Conservation (phyloP, 2,888 invertebrate genomes). For the Brenthis ino region DNA sequence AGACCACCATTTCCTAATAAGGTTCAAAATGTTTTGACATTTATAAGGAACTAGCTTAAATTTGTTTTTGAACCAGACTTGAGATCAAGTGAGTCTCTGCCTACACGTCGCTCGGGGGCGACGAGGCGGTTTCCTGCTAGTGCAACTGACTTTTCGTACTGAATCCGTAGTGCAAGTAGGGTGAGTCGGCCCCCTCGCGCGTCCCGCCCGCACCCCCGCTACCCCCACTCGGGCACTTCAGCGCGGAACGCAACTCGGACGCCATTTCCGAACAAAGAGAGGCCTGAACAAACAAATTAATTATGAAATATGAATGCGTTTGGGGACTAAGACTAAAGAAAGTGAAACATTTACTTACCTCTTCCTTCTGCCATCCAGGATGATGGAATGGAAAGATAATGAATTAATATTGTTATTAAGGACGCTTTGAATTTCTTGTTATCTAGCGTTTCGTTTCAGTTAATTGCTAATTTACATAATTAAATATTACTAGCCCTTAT, state of each 20-base stretch:
- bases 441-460: slow-evolving; percentile 3
- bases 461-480: neutral
- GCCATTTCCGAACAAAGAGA: slow-evolving; percentile 89
- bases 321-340: slow-evolving; percentile 33
- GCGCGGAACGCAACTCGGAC: slow-evolving; percentile 86
- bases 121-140: slow-evolving; percentile 74
- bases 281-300: slow-evolving; percentile 74
- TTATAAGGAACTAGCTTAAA: neutral
- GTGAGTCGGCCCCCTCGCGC: slow-evolving; percentile 82
- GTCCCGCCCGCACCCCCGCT: slow-evolving; percentile 62
- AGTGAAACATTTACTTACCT: slow-evolving; percentile 61
- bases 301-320: slow-evolving; percentile 38
- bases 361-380: slow-evolving; percentile 64
- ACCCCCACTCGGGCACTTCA: slow-evolving; percentile 84
- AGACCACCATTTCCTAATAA: slow-evolving; percentile 5
- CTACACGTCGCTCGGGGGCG: slow-evolving; percentile 77
- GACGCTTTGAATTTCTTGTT: neutral
- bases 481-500: neutral
- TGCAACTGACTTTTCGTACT: slow-evolving; percentile 79
- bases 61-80: slow-evolving; percentile 3
- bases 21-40: slow-evolving; percentile 1
- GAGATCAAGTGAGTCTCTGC: slow-evolving; percentile 42
- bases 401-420: slow-evolving; percentile 1
- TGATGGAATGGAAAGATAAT: slow-evolving; percentile 38
- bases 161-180: slow-evolving; percentile 85